Percentiles rank a stretch among this genome's conserved stretches.
phyloP scores from a whole-genome alignment of 2,888 invertebrate genomes.

The Spodoptera exigua region DNA sequence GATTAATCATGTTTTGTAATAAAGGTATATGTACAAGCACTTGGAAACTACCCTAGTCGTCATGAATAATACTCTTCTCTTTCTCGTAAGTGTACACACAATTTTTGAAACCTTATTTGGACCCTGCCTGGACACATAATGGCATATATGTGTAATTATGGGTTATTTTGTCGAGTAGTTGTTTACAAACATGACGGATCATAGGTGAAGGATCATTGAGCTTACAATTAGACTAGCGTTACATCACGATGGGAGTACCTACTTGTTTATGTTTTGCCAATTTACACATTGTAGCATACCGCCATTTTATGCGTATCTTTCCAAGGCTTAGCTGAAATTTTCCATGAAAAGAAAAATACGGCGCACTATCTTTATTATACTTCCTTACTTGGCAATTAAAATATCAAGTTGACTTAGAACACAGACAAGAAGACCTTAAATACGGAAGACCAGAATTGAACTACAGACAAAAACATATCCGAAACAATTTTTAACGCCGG shows the following conservation, averaged over 20 bases:
- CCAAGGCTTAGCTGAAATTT: too few species aligned
- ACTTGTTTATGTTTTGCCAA: slow-evolving; percentile 5
- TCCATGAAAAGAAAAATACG: too few species aligned
- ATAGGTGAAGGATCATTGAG: slow-evolving; percentile 20
- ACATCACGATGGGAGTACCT: not conserved
- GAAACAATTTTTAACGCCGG: not conserved
- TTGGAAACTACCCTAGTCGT: too few species aligned
- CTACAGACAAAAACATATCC: not conserved
- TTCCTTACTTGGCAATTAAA: too few species aligned
- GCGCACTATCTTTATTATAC: too few species aligned
- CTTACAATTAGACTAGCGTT: not conserved
- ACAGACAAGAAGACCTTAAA: slow-evolving; percentile 3
- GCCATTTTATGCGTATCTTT: too few species aligned
- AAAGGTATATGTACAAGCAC: too few species aligned
- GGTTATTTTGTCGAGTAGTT: slow-evolving; percentile 14
- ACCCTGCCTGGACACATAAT: slow-evolving; percentile 3
- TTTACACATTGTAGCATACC: too few species aligned
- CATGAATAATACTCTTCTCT: too few species aligned
- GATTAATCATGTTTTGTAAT: too few species aligned
- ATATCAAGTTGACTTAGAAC: too few species aligned
- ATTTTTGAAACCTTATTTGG: not conserved
- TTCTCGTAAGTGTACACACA: too few species aligned
- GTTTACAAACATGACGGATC: slow-evolving; percentile 18
- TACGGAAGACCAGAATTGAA: not conserved
- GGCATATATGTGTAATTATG: slow-evolving; percentile 12